Conservation (phyloP, 1,140 invertebrate species). For the Proctacanthus coquilletti region DNA sequence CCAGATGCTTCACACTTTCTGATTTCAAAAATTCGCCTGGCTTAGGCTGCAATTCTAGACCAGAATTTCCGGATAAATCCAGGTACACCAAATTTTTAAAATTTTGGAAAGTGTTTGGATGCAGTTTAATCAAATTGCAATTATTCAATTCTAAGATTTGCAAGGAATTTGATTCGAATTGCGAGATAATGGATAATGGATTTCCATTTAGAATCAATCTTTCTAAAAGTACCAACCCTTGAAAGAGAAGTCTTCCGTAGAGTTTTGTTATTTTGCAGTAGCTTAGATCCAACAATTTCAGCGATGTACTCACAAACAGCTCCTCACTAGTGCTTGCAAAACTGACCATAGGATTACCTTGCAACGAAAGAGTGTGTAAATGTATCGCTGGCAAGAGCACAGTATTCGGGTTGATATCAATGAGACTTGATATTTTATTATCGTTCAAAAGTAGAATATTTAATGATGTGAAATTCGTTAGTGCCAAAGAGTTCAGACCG, state of each 20-base stretch:
- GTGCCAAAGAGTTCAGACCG: constrained; percentile 25
- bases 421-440: constrained; percentile 38
- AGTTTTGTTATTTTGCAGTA: constrained; percentile 35
- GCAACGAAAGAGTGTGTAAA: constrained; percentile 34
- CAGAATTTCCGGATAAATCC: constrained; percentile 36
- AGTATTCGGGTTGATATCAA: constrained; percentile 33
- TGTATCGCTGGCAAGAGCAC: constrained; percentile 29
- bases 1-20: constrained; percentile 37
- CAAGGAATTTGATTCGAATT: constrained; percentile 34
- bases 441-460: constrained; percentile 35
- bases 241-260: constrained; percentile 33
- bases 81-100: constrained; percentile 34
- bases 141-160: constrained; percentile 37
- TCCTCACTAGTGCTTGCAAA: constrained; percentile 30
- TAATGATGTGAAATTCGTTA: constrained; percentile 34
- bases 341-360: constrained; percentile 33
- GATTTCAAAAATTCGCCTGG: constrained; percentile 30
- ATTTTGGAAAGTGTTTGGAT: constrained; percentile 31
- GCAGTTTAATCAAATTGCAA: constrained; percentile 33
- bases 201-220: constrained; percentile 37
- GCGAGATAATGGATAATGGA: constrained; percentile 31
- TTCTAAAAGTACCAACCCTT: constrained; percentile 34
- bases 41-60: constrained; percentile 30
- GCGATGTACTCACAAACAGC: constrained; percentile 32
- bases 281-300: constrained; percentile 34